Conservation (phyloP, 2,113 vertebrate species). For the Periophthalmodon schlosseri region DNA sequence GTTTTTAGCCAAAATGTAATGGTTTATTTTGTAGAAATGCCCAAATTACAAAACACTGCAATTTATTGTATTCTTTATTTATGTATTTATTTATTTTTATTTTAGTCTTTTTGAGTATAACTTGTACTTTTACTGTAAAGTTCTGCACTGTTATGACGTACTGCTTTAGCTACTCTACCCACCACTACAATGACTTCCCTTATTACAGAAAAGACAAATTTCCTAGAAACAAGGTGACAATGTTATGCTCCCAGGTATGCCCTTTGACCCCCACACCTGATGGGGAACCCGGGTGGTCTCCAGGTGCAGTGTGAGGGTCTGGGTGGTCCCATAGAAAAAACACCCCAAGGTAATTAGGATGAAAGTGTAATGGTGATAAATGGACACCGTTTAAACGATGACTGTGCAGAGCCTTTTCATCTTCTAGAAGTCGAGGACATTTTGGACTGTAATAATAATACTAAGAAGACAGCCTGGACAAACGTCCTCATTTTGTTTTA, state of each 20-base stretch:
- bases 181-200: too few species aligned
- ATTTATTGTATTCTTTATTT: too few species aligned
- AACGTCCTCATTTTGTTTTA: neutral
- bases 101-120: too few species aligned
- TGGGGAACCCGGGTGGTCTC: constrained; percentile 32
- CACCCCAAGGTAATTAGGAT: constrained; percentile 1
- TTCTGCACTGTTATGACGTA: too few species aligned
- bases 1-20: too few species aligned
- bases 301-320: constrained; percentile 10
- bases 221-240: neutral
- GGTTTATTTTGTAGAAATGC: too few species aligned
- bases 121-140: too few species aligned
- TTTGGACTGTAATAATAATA: neutral
- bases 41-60: too few species aligned
- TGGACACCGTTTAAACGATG: neutral
- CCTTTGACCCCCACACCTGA: constrained; percentile 41
- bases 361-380: constrained; percentile 27
- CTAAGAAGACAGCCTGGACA: neutral
- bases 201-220: too few species aligned
- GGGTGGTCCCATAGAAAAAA: constrained; percentile 27
- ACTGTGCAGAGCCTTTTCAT: constrained; percentile 11
- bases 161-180: too few species aligned
- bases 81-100: too few species aligned
- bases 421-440: neutral
- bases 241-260: constrained; percentile 19